Percentiles rank a stretch among this genome's conserved stretches.
These are phyloP conservation scores for Trachythela sp. DNA, from an alignment of 64 coral and sea anemone genomes.

Conservation along the genomic window DNA sequence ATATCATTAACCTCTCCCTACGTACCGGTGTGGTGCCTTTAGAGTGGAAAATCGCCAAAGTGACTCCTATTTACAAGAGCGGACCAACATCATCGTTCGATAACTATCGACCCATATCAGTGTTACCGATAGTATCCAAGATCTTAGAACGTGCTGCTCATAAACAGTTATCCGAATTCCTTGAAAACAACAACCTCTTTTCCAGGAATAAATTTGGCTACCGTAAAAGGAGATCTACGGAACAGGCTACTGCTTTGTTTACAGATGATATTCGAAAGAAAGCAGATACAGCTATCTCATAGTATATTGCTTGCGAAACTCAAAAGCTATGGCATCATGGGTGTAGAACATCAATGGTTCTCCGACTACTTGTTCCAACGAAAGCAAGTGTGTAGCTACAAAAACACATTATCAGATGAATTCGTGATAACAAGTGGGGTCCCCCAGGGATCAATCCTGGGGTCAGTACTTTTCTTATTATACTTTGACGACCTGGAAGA, in stretches of 20 bases:
- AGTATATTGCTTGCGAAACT: background rate
- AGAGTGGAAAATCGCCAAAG: no score
- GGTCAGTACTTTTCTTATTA: no score
- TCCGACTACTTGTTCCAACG: background rate
- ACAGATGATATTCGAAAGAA: background rate
- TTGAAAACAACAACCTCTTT: background rate
- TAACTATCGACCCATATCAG: background rate
- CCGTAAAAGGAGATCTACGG: background rate
- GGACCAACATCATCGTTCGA: no score
- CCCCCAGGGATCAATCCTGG: no score
- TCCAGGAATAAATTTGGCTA: background rate
- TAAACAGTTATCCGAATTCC: no score
- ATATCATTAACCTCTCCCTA: no score
- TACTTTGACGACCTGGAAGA: background rate
- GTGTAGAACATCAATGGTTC: background rate
- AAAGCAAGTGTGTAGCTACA: background rate
- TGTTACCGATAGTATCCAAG: background rate
- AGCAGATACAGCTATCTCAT: background rate
- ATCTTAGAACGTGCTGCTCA: no score
- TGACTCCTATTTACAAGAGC: no score
- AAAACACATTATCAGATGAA: background rate
- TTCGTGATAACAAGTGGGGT: no score
- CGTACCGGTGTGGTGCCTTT: no score
- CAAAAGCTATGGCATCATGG: background rate
- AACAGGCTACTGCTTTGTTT: background rate